Conservation (phyloP, 1,140 invertebrate genomes). For the Melipona quadrifasciata region DNA sequence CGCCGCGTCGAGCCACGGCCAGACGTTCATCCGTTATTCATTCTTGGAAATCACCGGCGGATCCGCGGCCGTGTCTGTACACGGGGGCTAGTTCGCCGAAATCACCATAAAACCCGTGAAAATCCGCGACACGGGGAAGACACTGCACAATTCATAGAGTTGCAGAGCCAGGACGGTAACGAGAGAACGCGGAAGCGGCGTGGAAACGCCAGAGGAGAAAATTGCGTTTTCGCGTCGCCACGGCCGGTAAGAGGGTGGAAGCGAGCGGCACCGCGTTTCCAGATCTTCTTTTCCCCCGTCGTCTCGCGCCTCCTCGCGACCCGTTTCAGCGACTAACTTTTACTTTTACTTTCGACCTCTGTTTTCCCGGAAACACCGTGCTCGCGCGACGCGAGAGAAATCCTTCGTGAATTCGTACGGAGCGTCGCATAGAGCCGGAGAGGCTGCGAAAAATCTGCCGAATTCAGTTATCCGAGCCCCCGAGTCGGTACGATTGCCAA, state of each 20-base stretch:
- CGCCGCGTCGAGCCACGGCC: not conserved
- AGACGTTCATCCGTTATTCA: constrained; percentile 41
- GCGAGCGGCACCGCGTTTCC: not conserved
- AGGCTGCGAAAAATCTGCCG: not conserved
- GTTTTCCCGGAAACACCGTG: no score
- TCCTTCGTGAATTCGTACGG: not conserved
- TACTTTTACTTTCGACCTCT: not conserved
- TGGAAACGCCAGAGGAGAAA: constrained; percentile 41
- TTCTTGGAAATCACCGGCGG: constrained; percentile 35
- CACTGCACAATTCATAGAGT: constrained; percentile 53
- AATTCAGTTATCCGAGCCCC: not conserved
- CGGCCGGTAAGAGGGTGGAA: not conserved
- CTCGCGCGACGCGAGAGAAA: not conserved
- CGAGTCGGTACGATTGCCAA: no score
- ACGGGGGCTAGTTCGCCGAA: not conserved
- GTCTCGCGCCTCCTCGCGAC: not conserved
- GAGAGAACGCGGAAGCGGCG: constrained; percentile 24
- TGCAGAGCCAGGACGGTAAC: constrained; percentile 16
- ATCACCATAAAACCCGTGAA: constrained; percentile 49
- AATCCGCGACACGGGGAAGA: constrained; percentile 45
- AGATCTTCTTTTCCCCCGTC: constrained; percentile 5
- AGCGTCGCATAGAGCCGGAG: not conserved
- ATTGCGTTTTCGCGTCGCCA: constrained; percentile 36
- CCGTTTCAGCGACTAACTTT: not conserved
- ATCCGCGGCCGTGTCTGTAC: constrained; percentile 14